Evolutionary conservation across 2,888 invertebrate species (phyloP).

Genomic region (Platynereis dumerilii): DNA sequence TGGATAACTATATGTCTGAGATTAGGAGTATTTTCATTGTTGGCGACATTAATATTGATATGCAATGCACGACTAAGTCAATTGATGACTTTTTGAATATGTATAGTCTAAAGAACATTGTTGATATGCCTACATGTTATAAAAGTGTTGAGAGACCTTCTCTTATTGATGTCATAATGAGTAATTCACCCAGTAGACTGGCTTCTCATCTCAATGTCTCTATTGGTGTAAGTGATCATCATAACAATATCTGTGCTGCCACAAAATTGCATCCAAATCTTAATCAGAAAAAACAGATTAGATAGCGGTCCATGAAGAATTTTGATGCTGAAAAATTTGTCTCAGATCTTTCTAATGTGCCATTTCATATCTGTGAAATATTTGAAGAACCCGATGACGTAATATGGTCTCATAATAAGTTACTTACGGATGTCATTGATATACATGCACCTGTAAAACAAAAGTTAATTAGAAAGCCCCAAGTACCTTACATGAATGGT

Average conservation of each 20-base stretch:
- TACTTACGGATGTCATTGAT: background rate
- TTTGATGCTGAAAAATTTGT: background rate
- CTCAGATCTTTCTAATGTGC: background rate
- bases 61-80: background rate
- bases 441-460: conserved; percentile 1
- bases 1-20: background rate
- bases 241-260: background rate
- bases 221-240: background rate
- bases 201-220: background rate
- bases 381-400: background rate
- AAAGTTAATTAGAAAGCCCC: background rate
- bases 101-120: background rate
- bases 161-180: background rate
- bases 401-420: background rate
- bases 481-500: conserved; percentile 1
- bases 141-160: background rate
- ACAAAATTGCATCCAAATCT: background rate
- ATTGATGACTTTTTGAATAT: too few relatives aligned
- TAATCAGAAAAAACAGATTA: background rate
- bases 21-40: background rate
- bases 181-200: background rate
- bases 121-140: background rate
- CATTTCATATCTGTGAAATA: background rate
- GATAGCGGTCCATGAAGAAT: background rate
- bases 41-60: background rate